phyloP scores from a whole-genome alignment of 2,888 invertebrate genomes.

The Drosophila meridiana region DNA sequence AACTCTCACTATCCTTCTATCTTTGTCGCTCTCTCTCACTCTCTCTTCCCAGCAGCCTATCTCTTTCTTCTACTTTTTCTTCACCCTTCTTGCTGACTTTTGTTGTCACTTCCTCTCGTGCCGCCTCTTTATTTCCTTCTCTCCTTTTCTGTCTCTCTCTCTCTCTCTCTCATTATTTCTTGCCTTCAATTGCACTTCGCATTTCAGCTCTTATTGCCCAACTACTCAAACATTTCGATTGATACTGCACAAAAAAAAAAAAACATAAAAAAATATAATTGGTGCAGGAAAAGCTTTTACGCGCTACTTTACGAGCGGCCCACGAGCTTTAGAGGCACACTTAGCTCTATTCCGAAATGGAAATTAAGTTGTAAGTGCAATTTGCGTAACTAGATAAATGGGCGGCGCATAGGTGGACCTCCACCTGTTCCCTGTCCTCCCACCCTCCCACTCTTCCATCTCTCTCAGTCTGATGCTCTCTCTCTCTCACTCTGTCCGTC shows the following conservation, averaged over 20 bases:
- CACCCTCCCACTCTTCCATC: not conserved
- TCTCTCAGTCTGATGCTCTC: not conserved
- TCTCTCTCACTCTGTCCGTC: not conserved
- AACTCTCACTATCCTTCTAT: not conserved
- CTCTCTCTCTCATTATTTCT: not conserved
- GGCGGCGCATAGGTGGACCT: not conserved
- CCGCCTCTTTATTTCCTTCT: not conserved
- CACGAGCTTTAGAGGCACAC: conserved; percentile 19
- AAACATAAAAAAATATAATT: not conserved
- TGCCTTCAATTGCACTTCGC: not conserved
- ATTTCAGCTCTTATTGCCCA: not conserved
- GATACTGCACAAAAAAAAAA: not conserved
- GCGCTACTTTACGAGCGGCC: conserved; percentile 14
- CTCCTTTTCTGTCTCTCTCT: not conserved
- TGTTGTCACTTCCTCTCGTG: not conserved
- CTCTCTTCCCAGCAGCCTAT: not conserved
- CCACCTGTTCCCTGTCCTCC: not conserved
- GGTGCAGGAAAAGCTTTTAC: not conserved
- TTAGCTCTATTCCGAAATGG: conserved; percentile 21
- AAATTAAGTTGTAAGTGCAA: conserved; percentile 60
- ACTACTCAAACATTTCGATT: not conserved
- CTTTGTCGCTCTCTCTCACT: not conserved
- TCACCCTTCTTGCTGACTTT: not conserved
- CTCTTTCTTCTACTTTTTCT: not conserved
- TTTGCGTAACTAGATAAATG: conserved; percentile 34